Evolutionary conservation across 64 coral and sea anemone genomes (phyloP).

Genomic region (Porites lutea): DNA sequence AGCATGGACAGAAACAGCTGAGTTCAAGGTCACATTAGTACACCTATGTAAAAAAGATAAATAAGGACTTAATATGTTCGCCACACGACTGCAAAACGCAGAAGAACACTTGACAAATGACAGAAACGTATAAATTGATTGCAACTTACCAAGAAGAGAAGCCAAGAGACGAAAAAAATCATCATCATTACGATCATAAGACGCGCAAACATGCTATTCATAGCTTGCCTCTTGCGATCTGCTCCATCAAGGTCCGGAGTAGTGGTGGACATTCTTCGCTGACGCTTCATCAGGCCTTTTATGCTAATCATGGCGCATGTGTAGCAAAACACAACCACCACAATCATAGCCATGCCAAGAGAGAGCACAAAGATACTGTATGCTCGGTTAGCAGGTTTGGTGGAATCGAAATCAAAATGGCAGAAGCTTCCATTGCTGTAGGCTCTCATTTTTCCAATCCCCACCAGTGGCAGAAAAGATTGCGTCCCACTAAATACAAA

Average conservation of each 20-base stretch:
- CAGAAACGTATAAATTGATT: neutral
- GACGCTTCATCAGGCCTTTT: conserved; percentile 62
- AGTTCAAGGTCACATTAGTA: neutral
- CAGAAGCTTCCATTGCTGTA: conserved; percentile 64
- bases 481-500: conserved; percentile 51
- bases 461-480: conserved; percentile 33
- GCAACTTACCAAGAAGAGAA: conserved; percentile 79
- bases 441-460: conserved; percentile 29
- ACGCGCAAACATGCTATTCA: conserved; percentile 81
- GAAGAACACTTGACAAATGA: neutral
- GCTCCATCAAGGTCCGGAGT: conserved; percentile 1
- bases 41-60: neutral
- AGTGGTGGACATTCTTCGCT: conserved; percentile 54
- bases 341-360: conserved; percentile 65
- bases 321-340: conserved; percentile 68
- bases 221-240: conserved; percentile 35
- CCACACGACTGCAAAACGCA: neutral
- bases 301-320: conserved; percentile 66
- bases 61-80: neutral
- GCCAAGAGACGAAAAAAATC: conserved; percentile 63
- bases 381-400: neutral
- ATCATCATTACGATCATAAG: conserved; percentile 83
- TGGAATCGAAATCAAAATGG: conserved; percentile 75
- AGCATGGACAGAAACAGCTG: too few relatives aligned
- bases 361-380: conserved; percentile 65